Base-by-base conservation (phyloP, 2,113 vertebrate genomes). In the Larimichthys polyactis region DNA sequence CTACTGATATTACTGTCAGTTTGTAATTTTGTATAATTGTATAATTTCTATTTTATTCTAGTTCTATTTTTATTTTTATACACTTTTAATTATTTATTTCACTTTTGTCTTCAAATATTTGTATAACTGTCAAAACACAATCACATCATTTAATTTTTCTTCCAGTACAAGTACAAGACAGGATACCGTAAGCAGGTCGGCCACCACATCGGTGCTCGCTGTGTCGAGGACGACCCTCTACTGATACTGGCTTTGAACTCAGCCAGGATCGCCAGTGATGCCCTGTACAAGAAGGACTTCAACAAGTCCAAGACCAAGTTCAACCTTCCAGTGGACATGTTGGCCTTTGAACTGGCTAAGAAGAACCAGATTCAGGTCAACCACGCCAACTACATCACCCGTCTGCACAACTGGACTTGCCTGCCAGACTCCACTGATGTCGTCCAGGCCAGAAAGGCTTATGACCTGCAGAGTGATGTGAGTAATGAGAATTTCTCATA, bases 151-250 rank as follows among this genome's bases (percentile, higher is more conserved):
- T 16, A 0, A n/a, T n/a, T 43, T 43, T 51, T 49, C 5, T 65
- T 76, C 4, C 40, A 94, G 36, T 40, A 40, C 86, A 97, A 97
- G 89, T 99, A 99, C 91, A 97, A 97, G 69, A 79, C 96, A 80
- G 97, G 96, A 2, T 99, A 98, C 89, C 96, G 97, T 58, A 97
- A 98, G 90, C 98, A 99, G 83, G 94, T 96, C 0, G 98, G 98
- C 0, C 97, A 98, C 89, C 97, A 97, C 84, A 95, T 98, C 36
- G 97, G 97, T 43, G 96, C 95, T 32, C 96, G 48, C 44, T 90
- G 94, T 71, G 1, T 98, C 60, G 83, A 96, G 75, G 97, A 97
- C 54, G 97, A 98, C 65, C 97, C 97, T 73, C 95, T 97, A 69
- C 93, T 97, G 52, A 91, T 98, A 86, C 86, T 96, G 91, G 97